A percentile compares a stretch with the other conserved stretches of the same genome.
Conservation (phyloP, 35 echinoderm and acorn worm species). For the Heliocidaris erythrogramma region DNA sequence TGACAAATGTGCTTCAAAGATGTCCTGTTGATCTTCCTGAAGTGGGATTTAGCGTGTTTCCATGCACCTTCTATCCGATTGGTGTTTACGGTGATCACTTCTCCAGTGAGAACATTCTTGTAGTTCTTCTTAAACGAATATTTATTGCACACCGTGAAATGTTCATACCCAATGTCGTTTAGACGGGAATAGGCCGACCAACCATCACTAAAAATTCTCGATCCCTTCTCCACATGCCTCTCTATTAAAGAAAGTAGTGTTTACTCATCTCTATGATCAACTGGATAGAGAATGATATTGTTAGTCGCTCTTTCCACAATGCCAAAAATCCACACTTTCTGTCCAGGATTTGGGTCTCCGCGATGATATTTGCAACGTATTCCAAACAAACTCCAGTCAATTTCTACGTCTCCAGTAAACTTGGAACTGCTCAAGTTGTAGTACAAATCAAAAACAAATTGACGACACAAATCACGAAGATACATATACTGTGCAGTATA, state of each 20-base stretch:
- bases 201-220: conserved; percentile 41
- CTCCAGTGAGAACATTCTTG: neutral
- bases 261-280: neutral
- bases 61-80: conserved; percentile 42
- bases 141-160: conserved; percentile 35
- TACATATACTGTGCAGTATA: too few species aligned
- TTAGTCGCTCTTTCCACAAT: neutral
- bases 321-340: too few species aligned
- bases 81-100: neutral
- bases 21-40: conserved; percentile 11
- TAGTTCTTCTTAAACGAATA: conserved; percentile 22
- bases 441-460: conserved; percentile 31
- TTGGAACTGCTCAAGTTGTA: neutral
- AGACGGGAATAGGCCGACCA: conserved; percentile 26
- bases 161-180: conserved; percentile 16
- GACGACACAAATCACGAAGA: neutral
- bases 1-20: conserved; percentile 15
- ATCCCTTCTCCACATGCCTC: conserved; percentile 3
- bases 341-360: neutral
- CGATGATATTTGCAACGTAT: conserved; percentile 14
- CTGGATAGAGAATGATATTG: neutral
- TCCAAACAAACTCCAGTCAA: conserved; percentile 29
- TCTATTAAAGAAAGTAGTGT: conserved; percentile 6
- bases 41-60: conserved; percentile 43
- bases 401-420: conserved; percentile 15